Conservation (phyloP, 2,113 vertebrate species). For the Pitta sordida region DNA sequence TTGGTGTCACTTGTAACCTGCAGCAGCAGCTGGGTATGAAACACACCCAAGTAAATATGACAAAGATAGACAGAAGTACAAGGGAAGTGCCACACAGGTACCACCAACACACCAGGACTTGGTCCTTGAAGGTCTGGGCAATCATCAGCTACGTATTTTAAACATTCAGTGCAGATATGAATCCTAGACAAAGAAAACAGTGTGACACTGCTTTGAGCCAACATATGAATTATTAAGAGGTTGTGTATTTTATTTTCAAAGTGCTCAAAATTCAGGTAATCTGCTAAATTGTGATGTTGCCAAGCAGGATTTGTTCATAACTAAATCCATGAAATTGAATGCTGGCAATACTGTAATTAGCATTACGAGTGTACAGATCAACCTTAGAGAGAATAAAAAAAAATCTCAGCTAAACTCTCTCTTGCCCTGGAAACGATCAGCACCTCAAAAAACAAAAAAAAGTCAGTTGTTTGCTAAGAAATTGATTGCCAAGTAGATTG, state of each 20-base stretch:
- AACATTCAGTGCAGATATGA: background rate
- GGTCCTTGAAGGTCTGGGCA: background rate
- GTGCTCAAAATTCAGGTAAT: background rate
- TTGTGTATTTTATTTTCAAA: no score
- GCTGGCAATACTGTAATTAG: fast-evolving
- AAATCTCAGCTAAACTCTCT: background rate
- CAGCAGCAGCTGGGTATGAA: background rate
- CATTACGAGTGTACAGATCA: background rate
- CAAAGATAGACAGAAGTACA: background rate
- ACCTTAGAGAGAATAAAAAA: background rate
- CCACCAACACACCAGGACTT: background rate
- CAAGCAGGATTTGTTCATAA: background rate
- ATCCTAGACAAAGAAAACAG: background rate
- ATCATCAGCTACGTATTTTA: background rate
- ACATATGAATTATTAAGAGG: no score
- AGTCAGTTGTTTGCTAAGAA: background rate
- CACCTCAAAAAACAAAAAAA: background rate
- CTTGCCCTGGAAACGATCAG: background rate
- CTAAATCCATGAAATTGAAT: background rate
- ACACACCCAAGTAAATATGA: background rate
- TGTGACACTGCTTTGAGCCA: background rate
- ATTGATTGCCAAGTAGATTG: constrained; percentile 8
- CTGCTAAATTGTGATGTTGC: background rate
- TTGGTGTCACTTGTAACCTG: background rate
- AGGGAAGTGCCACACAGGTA: background rate